Percentiles rank a stretch among this genome's conserved stretches.
Evolutionary conservation across 2,888 invertebrate species (phyloP).

Genomic region (Volucella inanis): DNA sequence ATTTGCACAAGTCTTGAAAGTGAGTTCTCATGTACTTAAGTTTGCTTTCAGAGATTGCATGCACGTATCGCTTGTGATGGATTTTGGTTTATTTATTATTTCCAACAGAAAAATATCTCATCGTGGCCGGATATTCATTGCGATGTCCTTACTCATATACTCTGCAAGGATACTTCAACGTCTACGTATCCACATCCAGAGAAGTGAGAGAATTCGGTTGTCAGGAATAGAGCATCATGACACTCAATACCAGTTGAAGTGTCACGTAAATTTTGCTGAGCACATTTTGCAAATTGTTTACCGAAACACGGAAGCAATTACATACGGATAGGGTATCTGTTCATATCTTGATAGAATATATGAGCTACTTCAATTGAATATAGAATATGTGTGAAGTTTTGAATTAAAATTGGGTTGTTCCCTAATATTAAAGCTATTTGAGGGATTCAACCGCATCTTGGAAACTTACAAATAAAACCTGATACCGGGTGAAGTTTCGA

Average conservation of each 20-base stretch:
- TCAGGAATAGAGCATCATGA: conserved; percentile 9
- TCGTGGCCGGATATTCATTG: conserved; percentile 19
- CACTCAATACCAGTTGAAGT: conserved; percentile 18
- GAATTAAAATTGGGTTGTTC: too few species aligned
- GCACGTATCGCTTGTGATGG: conserved; percentile 47
- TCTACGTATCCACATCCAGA: background rate
- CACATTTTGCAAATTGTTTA: conserved; percentile 24
- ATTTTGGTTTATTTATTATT: conserved; percentile 66
- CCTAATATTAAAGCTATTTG: too few species aligned
- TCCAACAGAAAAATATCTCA: conserved; percentile 29
- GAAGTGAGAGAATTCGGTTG: conserved; percentile 2
- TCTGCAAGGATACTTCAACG: too few species aligned
- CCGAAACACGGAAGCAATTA: conserved; percentile 15
- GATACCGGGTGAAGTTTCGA: too few species aligned
- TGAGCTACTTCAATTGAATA: too few species aligned
- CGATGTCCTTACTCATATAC: too few species aligned
- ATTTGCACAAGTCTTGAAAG: conserved; percentile 51
- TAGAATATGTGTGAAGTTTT: too few species aligned
- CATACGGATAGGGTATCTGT: background rate
- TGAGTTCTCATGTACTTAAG: conserved; percentile 36
- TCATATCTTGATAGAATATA: background rate
- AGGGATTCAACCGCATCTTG: too few species aligned
- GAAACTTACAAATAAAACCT: too few species aligned
- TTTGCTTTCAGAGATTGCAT: conserved; percentile 57
- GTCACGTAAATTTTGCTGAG: background rate